phyloP scores from a whole-genome alignment of 2,797 vertebrate species.

The Apogon talboti region DNA sequence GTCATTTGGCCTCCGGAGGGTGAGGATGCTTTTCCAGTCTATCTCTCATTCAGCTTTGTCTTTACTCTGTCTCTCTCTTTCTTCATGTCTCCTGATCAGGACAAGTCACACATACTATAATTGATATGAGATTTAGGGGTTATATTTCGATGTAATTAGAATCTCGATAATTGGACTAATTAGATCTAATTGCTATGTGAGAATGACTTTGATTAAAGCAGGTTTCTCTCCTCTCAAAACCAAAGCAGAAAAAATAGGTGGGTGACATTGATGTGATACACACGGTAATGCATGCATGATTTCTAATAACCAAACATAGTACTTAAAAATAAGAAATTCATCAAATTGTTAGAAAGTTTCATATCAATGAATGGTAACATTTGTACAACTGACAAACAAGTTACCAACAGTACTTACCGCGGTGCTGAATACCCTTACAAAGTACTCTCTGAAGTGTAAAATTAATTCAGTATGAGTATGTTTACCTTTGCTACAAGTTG shows the following conservation, averaged over 20 bases:
- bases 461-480: slow-evolving; percentile 46
- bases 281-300: slow-evolving; percentile 46
- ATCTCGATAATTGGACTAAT: slow-evolving; percentile 90
- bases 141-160: slow-evolving; percentile 90
- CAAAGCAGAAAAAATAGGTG: slow-evolving; percentile 63
- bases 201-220: slow-evolving; percentile 90
- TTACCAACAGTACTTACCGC: slow-evolving; percentile 18
- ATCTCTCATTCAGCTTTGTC: slow-evolving; percentile 63
- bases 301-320: slow-evolving; percentile 46
- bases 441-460: slow-evolving; percentile 43
- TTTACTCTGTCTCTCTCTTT: slow-evolving; percentile 51
- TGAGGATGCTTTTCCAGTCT: slow-evolving; percentile 60
- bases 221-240: slow-evolving; percentile 84
- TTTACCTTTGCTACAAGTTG: slow-evolving; percentile 57
- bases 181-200: slow-evolving; percentile 89
- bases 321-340: too few species aligned
- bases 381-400: slow-evolving; percentile 11
- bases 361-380: background rate
- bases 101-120: slow-evolving; percentile 86
- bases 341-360: background rate
- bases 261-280: slow-evolving; percentile 69
- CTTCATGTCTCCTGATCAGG: slow-evolving; percentile 77
- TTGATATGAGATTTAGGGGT: slow-evolving; percentile 90
- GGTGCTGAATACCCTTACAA: slow-evolving; percentile 8
- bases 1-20: slow-evolving; percentile 75